Evolutionary conservation across 1,140 invertebrate genomes (phyloP).

Genomic region (Atta texana): DNA sequence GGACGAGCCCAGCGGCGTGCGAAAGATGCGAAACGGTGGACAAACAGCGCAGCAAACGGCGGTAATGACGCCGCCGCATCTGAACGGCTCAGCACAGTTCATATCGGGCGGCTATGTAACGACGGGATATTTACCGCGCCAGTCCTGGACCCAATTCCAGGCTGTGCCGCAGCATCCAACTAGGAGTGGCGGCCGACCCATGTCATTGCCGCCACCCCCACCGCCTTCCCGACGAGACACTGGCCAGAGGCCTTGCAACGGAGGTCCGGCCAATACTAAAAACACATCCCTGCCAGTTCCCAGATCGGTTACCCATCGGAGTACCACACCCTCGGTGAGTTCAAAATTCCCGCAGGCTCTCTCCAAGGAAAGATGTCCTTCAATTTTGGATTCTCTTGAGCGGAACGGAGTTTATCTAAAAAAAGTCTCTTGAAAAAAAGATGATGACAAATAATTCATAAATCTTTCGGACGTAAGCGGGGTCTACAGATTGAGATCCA

Average conservation of each 20-base stretch:
- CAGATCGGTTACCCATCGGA: conserved; percentile 75
- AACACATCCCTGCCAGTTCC: conserved; percentile 77
- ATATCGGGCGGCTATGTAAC: conserved; percentile 82
- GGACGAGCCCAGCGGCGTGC: background rate
- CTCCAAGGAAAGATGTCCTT: background rate
- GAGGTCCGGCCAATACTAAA: conserved; percentile 71
- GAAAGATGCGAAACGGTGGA: conserved; percentile 83
- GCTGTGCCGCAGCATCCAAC: conserved; percentile 62
- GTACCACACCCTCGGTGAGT: conserved; percentile 84
- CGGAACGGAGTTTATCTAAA: background rate
- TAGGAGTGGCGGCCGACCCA: conserved; percentile 77
- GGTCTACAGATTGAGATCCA: too few species aligned
- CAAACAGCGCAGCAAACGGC: conserved; percentile 83
- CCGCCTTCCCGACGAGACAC: conserved; percentile 79
- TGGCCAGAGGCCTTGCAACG: conserved; percentile 73
- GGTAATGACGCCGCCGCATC: conserved; percentile 84
- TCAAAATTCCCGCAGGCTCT: background rate
- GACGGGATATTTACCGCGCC: conserved; percentile 80
- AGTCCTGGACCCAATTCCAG: conserved; percentile 83
- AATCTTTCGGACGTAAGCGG: background rate
- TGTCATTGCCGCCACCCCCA: conserved; percentile 83
- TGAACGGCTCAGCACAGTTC: conserved; percentile 85
- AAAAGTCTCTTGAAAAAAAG: background rate
- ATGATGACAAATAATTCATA: background rate
- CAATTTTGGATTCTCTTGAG: background rate